These are phyloP conservation scores for Embidobia sp. DNA, from an alignment of 2,888 invertebrate species.

Conservation along the genomic window DNA sequence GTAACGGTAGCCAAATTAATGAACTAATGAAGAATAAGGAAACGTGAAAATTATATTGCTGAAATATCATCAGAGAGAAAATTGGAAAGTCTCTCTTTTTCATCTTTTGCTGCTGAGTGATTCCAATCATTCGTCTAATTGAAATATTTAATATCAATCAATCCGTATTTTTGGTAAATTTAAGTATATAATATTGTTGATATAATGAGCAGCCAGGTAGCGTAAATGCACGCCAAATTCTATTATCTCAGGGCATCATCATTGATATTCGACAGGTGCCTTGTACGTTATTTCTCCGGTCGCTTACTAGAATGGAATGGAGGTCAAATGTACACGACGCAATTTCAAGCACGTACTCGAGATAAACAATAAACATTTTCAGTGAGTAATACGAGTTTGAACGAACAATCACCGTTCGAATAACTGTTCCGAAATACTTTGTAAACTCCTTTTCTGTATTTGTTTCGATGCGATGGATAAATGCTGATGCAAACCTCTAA, in stretches of 20 bases:
- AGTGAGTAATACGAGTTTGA: constrained; percentile 55
- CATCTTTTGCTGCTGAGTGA: too few relatives aligned
- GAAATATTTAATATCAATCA: too few relatives aligned
- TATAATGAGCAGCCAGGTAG: neutral
- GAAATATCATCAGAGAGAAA: too few relatives aligned
- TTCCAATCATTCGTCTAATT: too few relatives aligned
- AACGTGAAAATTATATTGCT: too few relatives aligned
- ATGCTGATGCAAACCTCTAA: constrained; percentile 40
- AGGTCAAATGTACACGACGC: constrained; percentile 49
- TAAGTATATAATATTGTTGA: too few relatives aligned
- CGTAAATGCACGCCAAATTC: constrained; percentile 46
- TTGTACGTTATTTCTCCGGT: constrained; percentile 51
- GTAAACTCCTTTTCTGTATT: constrained; percentile 32
- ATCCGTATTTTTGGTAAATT: too few relatives aligned
- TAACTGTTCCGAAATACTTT: constrained; percentile 37
- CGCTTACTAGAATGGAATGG: constrained; percentile 48
- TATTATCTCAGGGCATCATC: constrained; percentile 50
- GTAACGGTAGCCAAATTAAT: too few relatives aligned
- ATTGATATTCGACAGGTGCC: constrained; percentile 63
- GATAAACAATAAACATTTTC: constrained; percentile 62
- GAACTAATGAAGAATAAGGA: too few relatives aligned
- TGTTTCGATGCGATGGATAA: constrained; percentile 18
- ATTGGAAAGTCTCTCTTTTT: too few relatives aligned
- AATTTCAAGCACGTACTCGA: constrained; percentile 56
- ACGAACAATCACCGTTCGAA: constrained; percentile 34